phyloP scores from a whole-genome alignment of 2,797 vertebrate species.

The Girardinus metallicus region DNA sequence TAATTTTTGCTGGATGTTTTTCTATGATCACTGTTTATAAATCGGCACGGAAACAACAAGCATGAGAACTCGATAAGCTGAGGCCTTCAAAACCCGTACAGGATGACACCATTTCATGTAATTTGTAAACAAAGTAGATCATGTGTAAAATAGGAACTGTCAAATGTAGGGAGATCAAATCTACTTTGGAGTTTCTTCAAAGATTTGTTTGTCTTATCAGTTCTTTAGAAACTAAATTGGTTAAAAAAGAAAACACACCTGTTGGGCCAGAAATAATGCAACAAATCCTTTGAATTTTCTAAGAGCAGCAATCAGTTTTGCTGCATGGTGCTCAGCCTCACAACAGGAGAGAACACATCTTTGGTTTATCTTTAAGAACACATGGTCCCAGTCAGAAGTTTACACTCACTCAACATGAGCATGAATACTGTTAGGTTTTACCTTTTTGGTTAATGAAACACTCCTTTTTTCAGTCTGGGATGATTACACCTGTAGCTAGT shows the following conservation, averaged over 20 bases:
- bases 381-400: background rate
- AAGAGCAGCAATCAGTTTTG: background rate
- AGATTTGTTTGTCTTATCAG: background rate
- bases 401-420: background rate
- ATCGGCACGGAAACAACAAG: constrained; percentile 16
- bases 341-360: background rate
- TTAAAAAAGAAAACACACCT: background rate
- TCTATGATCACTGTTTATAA: constrained; percentile 40
- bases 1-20: constrained; percentile 28
- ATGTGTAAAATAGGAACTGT: background rate
- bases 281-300: background rate
- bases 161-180: background rate
- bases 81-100: constrained; percentile 18
- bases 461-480: background rate
- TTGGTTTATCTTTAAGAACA: background rate
- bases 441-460: background rate
- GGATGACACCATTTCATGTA: constrained; percentile 23
- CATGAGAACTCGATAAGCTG: constrained; percentile 27
- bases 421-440: background rate
- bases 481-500: background rate
- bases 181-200: background rate
- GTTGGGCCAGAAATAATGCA: background rate
- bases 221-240: background rate
- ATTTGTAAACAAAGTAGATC: constrained; percentile 26
- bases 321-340: background rate